These are phyloP conservation scores for Tenthredo distinguenda DNA, from an alignment of 2,888 invertebrate genomes.

Conservation along the genomic window DNA sequence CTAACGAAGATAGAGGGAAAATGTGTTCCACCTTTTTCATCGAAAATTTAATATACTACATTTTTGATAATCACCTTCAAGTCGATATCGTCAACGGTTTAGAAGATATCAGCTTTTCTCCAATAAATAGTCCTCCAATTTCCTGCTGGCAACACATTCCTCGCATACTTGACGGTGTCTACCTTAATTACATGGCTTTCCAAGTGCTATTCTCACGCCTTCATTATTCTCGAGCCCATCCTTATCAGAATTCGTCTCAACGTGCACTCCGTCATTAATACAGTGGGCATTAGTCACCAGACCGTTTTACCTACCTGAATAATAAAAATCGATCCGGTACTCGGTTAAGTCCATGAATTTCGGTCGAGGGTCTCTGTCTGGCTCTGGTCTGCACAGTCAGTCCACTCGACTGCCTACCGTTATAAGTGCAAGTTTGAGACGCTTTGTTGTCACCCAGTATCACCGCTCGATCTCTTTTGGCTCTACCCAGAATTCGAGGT, in stretches of 20 bases:
- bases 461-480: conserved; percentile 21
- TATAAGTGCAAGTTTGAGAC: conserved; percentile 31
- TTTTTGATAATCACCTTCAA: neutral
- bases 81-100: neutral
- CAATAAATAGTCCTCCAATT: neutral
- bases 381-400: conserved; percentile 11
- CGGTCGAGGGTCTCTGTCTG: neutral
- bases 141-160: neutral
- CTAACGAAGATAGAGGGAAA: neutral
- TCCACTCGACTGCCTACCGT: neutral
- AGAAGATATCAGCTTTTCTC: neutral
- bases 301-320: neutral
- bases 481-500: neutral
- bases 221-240: neutral
- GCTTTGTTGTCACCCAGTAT: conserved; percentile 44
- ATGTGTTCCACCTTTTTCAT: neutral
- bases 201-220: neutral
- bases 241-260: neutral
- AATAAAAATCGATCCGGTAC: conserved; percentile 26
- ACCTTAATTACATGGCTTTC: neutral
- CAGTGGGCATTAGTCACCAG: neutral
- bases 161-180: neutral
- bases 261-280: neutral
- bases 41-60: neutral
- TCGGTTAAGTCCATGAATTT: neutral